Conservation (phyloP, 1,140 invertebrate genomes). For the Aporrectodea caliginosa region DNA sequence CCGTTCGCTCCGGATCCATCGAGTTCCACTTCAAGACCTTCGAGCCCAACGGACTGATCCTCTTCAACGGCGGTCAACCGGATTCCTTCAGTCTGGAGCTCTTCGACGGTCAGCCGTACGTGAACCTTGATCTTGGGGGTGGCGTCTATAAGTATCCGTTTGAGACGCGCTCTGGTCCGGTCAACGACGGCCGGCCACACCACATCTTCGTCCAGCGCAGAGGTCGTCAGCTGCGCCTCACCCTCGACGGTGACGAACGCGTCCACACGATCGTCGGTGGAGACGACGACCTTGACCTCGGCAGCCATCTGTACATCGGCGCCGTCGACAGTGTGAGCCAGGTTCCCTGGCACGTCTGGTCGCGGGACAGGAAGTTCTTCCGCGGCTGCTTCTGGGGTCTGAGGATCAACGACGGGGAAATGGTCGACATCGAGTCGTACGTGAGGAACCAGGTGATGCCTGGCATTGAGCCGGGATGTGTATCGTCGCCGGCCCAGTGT, state of each 20-base stretch:
- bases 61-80: slow-evolving; percentile 87
- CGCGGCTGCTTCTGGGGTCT: slow-evolving; percentile 44
- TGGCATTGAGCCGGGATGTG: slow-evolving; percentile 38
- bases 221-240: slow-evolving; percentile 19
- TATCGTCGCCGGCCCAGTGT: slow-evolving; percentile 32
- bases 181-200: slow-evolving; percentile 34
- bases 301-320: slow-evolving; percentile 27
- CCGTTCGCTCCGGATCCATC: slow-evolving; percentile 28
- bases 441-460: slow-evolving; percentile 24
- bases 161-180: neutral
- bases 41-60: slow-evolving; percentile 70
- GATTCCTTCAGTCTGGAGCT: slow-evolving; percentile 57
- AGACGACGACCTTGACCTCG: slow-evolving; percentile 27
- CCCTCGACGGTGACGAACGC: slow-evolving; percentile 32
- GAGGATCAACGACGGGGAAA: slow-evolving; percentile 35
- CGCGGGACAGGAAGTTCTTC: slow-evolving; percentile 37
- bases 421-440: slow-evolving; percentile 34
- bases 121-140: slow-evolving; percentile 41
- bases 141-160: slow-evolving; percentile 26
- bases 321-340: slow-evolving; percentile 27
- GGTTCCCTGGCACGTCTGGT: slow-evolving; percentile 45
- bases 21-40: slow-evolving; percentile 52
- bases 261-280: slow-evolving; percentile 11
- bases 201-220: slow-evolving; percentile 32
- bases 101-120: slow-evolving; percentile 44